Conservation (phyloP, 2,113 vertebrate species). For the Labeo rohita region DNA sequence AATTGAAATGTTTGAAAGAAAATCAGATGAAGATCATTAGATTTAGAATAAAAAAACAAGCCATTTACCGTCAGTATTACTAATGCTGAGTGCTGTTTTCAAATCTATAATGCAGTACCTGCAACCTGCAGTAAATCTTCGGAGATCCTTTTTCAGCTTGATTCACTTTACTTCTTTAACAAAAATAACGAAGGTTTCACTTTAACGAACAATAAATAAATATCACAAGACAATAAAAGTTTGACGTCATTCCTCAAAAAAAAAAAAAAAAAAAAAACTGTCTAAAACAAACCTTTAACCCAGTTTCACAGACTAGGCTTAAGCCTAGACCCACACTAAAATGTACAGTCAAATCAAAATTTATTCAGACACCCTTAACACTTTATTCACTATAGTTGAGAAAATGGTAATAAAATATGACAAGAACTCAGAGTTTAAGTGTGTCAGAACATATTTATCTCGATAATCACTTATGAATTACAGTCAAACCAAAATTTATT, state of each 20-base stretch:
- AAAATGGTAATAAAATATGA: no score
- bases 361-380: no score
- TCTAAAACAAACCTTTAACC: not conserved
- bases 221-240: not conserved
- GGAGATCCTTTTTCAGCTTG: not conserved
- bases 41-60: not conserved
- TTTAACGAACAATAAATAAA: not conserved
- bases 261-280: not conserved
- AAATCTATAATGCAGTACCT: not conserved
- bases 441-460: no score
- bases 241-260: not conserved
- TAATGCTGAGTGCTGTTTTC: not conserved
- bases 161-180: not conserved
- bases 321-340: no score
- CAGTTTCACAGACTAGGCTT: no score
- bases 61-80: not conserved
- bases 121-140: not conserved
- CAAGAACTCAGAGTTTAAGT: no score
- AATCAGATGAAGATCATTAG: not conserved
- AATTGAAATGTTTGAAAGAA: not conserved
- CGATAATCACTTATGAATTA: no score
- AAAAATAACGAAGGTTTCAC: no score
- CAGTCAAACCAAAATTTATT: no score
- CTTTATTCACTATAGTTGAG: no score
- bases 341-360: no score